Percentiles rank a stretch among this genome's conserved stretches.
These are phyloP conservation scores for Fopius arisanus DNA, from an alignment of 1,140 invertebrate species.

Conservation along the genomic window DNA sequence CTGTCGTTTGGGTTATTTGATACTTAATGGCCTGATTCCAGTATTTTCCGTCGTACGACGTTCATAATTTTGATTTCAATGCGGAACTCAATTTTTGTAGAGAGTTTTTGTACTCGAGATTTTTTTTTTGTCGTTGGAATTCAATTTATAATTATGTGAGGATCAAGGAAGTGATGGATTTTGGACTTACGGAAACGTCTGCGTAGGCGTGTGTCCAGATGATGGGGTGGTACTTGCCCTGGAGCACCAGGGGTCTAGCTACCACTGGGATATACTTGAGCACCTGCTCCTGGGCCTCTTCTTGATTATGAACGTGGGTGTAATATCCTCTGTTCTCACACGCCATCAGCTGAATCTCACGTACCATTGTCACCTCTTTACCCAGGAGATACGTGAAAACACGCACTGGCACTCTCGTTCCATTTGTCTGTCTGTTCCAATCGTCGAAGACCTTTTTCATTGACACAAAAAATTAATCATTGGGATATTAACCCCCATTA, in stretches of 20 bases:
- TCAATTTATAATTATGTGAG: too few relatives aligned
- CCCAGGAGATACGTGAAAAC: constrained; percentile 98
- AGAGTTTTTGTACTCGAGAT: too few relatives aligned
- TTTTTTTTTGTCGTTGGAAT: too few relatives aligned
- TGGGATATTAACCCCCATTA: not conserved
- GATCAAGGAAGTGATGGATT: too few relatives aligned
- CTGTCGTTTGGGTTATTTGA: not conserved
- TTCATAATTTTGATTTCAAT: not conserved
- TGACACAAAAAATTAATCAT: not conserved
- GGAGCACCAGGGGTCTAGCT: constrained; percentile 84
- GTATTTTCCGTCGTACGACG: not conserved
- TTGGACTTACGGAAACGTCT: constrained; percentile 78
- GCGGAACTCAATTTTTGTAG: not conserved
- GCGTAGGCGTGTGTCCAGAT: constrained; percentile 91
- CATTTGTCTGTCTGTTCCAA: constrained; percentile 80
- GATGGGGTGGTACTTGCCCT: constrained; percentile 77
- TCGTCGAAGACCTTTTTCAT: constrained; percentile 75
- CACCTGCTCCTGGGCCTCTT: constrained; percentile 93
- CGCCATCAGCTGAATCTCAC: constrained; percentile 94
- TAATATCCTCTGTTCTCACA: constrained; percentile 95
- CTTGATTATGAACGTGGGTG: constrained; percentile 89
- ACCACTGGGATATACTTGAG: constrained; percentile 91
- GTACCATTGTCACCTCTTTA: constrained; percentile 90
- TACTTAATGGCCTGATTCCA: too few relatives aligned
- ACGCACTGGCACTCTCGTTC: constrained; percentile 79